Evolutionary conservation across 2,888 invertebrate genomes (phyloP), one percentile per base, ranked within the genome.

Genomic region (Trissoscelio sp.): DNA sequence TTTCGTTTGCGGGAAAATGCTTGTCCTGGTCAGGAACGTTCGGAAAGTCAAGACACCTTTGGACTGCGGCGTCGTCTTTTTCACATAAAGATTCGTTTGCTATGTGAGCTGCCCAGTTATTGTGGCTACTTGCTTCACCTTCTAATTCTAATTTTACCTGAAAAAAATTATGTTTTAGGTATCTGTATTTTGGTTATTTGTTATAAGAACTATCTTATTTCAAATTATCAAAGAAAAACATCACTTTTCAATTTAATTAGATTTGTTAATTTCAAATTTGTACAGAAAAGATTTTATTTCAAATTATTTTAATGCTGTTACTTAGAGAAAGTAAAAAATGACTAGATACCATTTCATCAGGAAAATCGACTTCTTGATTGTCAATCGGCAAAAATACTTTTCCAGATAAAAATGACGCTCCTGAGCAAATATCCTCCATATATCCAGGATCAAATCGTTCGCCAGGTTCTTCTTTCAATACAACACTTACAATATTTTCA

Each of bases 311-410:
- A n/a, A n/a, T n/a, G n/a, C n/a, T n/a, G n/a, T n/a, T n/a, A n/a
- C n/a, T n/a, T n/a, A n/a, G n/a, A n/a, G n/a, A n/a, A n/a, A n/a
- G n/a, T n/a, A n/a, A n/a, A n/a, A n/a, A n/a, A n/a, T n/a, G n/a
- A n/a, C n/a, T n/a, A n/a, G n/a, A n/a, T 87, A 91, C 91, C 91
- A 91, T 90, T 82, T 91, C 91, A 83, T 89, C 88, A 46, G 89
- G 85, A 82, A 91, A 91, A 73, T 91, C 89, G 73, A 89, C 89
- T 79, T 88, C 90, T 75, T 88, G 90, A 79, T 87, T 88, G 83
- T 90, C 90, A 79, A 90, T 88, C 60, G 90, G 88, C 85, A 90
- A 86, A 77, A 90, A 90, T 78, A 89, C 90, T 86, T 90, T 91
- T 79, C 89, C 90, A 66, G 90, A 91, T 58, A 82, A 66, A 60